Conservation (phyloP, 1,140 invertebrate genomes). For the Macrosteles quadrilineatus region DNA sequence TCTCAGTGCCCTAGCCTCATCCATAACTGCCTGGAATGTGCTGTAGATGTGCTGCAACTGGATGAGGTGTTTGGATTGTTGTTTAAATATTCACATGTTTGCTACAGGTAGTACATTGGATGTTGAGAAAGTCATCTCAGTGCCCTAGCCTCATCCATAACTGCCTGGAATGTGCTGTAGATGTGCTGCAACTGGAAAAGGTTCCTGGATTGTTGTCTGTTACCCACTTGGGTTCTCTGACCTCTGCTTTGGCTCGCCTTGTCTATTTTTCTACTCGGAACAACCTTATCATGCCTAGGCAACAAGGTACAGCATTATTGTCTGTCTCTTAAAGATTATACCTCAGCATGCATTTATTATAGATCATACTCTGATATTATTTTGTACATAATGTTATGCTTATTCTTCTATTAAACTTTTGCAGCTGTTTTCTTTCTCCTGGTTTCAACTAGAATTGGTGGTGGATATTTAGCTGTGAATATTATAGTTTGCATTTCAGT, state of each 20-base stretch:
- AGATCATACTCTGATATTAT: too few species aligned
- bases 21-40: constrained; percentile 32
- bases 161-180: constrained; percentile 30
- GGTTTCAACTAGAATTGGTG: too few species aligned
- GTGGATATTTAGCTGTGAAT: too few species aligned
- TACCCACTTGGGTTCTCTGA: constrained; percentile 31
- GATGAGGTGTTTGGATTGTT: constrained; percentile 14
- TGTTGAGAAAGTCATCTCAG: constrained; percentile 18
- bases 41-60: constrained; percentile 12
- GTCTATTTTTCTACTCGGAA: constrained; percentile 15
- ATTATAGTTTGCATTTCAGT: too few species aligned
- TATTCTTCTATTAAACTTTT: too few species aligned
- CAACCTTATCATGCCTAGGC: constrained; percentile 3
- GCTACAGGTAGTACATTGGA: constrained; percentile 29
- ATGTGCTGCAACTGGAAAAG: constrained; percentile 14
- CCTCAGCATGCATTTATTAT: too few species aligned
- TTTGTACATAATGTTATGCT: too few species aligned
- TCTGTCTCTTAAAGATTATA: too few species aligned
- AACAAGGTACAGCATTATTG: neutral
- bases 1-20: constrained; percentile 24
- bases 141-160: constrained; percentile 27
- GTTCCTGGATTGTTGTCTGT: constrained; percentile 18
- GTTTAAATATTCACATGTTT: too few species aligned
- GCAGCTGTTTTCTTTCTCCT: too few species aligned
- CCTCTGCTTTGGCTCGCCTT: constrained; percentile 14